Evolutionary conservation across 2,888 invertebrate genomes (phyloP), one percentile per base, ranked within the genome.

Genomic region (Oligia latruncula): DNA sequence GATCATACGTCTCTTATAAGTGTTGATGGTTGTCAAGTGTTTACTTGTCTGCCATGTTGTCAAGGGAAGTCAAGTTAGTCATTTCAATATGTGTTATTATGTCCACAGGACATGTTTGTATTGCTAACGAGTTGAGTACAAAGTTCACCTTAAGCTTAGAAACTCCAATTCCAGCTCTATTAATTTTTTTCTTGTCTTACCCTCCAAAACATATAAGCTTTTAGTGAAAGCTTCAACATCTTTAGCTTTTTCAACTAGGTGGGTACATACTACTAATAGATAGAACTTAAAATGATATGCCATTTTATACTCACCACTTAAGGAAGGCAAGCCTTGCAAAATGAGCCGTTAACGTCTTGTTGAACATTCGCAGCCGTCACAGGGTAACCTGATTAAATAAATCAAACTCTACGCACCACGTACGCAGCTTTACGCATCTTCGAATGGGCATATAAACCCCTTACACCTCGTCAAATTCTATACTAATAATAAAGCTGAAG

Each of bases 1-100:
- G 64, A 77, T 58, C 67, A 35, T 29, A 46, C 35, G 15, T 29
- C 66, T 77, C 65, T 43, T 70, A 20, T 43, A 64, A 43, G 62
- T 64, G 20, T 17, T 70, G 60, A 62, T 71, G 35, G 23, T 15
- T 62, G 11, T 58, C 55, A 70, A 73, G 46, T 68, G 49, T 75
- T 74, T 70, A 55, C 55, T 71, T 20, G 71, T 35, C 29, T 68
- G 9, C 29, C 40, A 66, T 70, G 58, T 55, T 65, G 35, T 55
- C 46, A 58, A 49, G 29, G 9, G 3, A 17, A 55, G 15, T 68
- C 9, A 46, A 83, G 58, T 74, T 55, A 62, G 64, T 49, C 1
- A 62, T 74, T 40, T 65, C 40, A 43, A 0, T 60, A 23, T 15
- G 1, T 52, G 46, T 66, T 75, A 66, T 58, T 49, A 70, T 66